Evolutionary conservation across 2,888 invertebrate genomes (phyloP).

Genomic region (Polymixis flavicincta): DNA sequence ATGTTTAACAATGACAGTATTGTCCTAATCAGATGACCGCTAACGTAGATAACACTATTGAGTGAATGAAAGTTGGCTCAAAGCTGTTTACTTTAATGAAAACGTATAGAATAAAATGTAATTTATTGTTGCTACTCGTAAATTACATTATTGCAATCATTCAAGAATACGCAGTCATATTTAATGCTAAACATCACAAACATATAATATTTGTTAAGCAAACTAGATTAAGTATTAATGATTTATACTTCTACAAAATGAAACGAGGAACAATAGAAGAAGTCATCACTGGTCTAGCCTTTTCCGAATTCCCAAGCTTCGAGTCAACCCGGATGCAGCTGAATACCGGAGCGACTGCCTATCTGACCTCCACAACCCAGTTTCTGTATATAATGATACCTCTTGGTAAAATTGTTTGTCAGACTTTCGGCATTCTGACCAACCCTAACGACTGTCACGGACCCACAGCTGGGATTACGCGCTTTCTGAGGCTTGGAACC

Average conservation of each 20-base stretch:
- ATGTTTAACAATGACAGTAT: conserved; percentile 19
- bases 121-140: neutral
- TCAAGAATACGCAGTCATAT: neutral
- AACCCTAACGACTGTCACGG: too few species aligned
- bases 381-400: too few species aligned
- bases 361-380: too few species aligned
- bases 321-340: too few species aligned
- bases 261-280: neutral
- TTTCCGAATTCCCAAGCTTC: too few species aligned
- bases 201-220: too few species aligned
- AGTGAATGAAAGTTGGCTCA: conserved; percentile 10
- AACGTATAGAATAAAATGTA: neutral
- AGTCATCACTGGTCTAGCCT: too few species aligned
- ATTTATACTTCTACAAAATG: neutral
- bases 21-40: conserved; percentile 12
- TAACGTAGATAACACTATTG: neutral
- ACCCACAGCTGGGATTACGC: too few species aligned
- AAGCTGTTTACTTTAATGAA: conserved; percentile 1
- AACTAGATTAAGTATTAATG: neutral
- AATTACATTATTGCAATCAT: neutral
- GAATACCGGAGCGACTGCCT: too few species aligned
- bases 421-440: too few species aligned
- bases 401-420: too few species aligned
- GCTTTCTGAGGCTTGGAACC: too few species aligned
- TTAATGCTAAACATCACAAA: neutral